Conservation (phyloP, 2,797 vertebrate genomes). For the Tapera naevia region DNA sequence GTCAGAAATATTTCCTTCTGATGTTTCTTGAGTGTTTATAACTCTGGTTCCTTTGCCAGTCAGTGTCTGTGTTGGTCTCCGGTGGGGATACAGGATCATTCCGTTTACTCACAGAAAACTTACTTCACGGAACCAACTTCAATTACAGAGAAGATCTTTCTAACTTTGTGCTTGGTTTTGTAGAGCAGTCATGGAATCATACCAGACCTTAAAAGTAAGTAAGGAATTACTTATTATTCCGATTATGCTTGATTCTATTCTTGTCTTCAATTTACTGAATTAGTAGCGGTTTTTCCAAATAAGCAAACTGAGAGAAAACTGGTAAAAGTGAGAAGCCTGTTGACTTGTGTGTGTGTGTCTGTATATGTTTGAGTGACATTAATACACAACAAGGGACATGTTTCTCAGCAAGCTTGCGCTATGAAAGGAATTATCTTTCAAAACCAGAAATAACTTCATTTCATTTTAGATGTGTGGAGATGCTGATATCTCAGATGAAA, state of each 20-base stretch:
- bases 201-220: neutral
- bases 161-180: neutral
- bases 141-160: neutral
- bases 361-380: neutral
- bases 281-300: neutral
- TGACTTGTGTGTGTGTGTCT: neutral
- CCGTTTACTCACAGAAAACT: rapidly evolving
- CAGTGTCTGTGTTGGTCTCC: neutral
- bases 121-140: neutral
- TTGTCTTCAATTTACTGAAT: neutral
- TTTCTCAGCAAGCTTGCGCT: neutral
- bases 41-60: neutral
- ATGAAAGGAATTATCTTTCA: neutral
- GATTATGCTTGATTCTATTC: neutral
- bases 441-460: neutral
- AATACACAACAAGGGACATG: neutral
- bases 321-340: neutral
- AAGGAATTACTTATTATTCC: neutral
- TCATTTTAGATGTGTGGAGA: neutral
- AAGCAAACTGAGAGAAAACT: neutral
- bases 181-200: neutral
- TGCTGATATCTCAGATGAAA: neutral
- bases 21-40: neutral
- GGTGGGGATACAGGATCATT: rapidly evolving
- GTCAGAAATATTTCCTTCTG: neutral